Evolutionary conservation across 2,113 vertebrate genomes (phyloP).

Genomic region (Scortum barcoo): DNA sequence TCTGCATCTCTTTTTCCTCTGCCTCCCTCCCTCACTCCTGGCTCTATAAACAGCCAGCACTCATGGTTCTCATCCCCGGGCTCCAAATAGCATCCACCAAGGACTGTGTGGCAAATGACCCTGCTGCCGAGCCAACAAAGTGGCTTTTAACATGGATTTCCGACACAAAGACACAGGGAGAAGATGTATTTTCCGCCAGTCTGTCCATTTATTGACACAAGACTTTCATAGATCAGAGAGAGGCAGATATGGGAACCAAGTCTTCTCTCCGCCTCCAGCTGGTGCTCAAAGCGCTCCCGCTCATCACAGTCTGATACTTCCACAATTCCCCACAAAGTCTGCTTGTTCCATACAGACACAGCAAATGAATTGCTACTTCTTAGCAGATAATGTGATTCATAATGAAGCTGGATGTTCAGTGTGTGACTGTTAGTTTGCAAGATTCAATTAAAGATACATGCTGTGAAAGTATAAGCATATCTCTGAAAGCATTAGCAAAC

Average conservation of each 20-base stretch:
- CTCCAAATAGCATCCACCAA: constrained; percentile 68
- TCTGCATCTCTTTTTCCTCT: neutral
- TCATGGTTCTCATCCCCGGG: constrained; percentile 53
- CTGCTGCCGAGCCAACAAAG: constrained; percentile 52
- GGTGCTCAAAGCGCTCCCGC: constrained; percentile 2
- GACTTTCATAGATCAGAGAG: constrained; percentile 27
- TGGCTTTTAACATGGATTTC: constrained; percentile 57
- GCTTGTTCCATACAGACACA: neutral
- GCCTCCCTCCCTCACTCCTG: neutral
- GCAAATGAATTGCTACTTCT: neutral
- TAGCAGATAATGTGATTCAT: constrained; percentile 4
- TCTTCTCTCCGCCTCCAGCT: constrained; percentile 2
- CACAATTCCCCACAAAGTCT: neutral
- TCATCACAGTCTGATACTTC: neutral
- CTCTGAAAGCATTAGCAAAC: constrained; percentile 5
- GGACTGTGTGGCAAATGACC: constrained; percentile 52
- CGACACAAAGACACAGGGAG: constrained; percentile 23
- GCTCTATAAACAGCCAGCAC: constrained; percentile 52
- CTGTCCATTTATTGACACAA: constrained; percentile 48
- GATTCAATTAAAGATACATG: constrained; percentile 12
- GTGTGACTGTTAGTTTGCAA: neutral
- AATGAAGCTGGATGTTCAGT: neutral
- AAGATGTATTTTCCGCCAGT: constrained; percentile 46
- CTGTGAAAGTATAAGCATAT: neutral
- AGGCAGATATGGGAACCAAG: constrained; percentile 19